Evolutionary conservation across 2,888 invertebrate species (phyloP).

Genomic region (Dermolepida albohirtum): DNA sequence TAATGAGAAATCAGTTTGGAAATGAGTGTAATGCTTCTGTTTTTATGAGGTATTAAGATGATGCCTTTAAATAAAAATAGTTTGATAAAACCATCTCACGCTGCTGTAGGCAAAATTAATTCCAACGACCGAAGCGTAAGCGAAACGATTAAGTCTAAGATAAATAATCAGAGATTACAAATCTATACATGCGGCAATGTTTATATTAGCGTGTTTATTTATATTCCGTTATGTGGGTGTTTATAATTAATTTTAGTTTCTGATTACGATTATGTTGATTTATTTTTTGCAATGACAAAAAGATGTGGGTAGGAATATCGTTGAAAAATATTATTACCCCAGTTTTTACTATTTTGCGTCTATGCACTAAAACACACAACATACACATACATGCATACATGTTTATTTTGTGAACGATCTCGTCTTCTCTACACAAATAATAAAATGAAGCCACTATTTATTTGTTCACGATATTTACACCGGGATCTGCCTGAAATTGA

Average conservation of each 20-base stretch:
- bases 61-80: slow-evolving; percentile 41
- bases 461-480: too few relatives aligned
- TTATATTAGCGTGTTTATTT: slow-evolving; percentile 43
- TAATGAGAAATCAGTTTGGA: too few relatives aligned
- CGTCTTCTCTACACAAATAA: too few relatives aligned
- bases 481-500: too few relatives aligned
- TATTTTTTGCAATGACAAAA: too few relatives aligned
- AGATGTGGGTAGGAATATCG: too few relatives aligned
- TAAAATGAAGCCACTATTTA: too few relatives aligned
- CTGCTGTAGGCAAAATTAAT: slow-evolving; percentile 44
- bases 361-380: too few relatives aligned
- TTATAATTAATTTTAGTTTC: slow-evolving; percentile 42
- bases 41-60: slow-evolving; percentile 38
- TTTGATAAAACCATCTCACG: slow-evolving; percentile 38
- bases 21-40: slow-evolving; percentile 26
- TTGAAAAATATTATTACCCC: too few relatives aligned
- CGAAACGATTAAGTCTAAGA: slow-evolving; percentile 43
- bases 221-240: slow-evolving; percentile 41
- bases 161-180: slow-evolving; percentile 43
- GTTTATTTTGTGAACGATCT: too few relatives aligned
- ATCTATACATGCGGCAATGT: slow-evolving; percentile 42
- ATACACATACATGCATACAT: too few relatives aligned
- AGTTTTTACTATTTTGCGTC: too few relatives aligned
- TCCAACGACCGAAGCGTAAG: slow-evolving; percentile 41
- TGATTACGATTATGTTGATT: slow-evolving; percentile 36